Conservation (phyloP, 2,113 vertebrate genomes). For the Emydura subglobosa region DNA sequence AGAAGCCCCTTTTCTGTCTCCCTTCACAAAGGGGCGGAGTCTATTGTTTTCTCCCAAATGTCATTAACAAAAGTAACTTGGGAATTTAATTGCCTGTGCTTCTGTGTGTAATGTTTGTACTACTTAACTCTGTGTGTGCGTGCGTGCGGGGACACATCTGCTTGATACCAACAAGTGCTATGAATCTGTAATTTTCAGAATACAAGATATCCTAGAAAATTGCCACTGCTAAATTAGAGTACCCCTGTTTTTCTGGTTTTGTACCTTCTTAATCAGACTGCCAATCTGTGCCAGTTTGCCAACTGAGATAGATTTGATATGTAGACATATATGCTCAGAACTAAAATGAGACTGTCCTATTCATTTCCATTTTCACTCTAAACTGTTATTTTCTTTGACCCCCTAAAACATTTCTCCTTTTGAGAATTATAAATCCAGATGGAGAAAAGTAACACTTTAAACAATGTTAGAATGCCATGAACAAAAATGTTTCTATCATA, state of each 20-base stretch:
- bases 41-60: not conserved
- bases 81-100: not conserved
- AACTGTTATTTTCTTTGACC: not conserved
- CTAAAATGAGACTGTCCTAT: not conserved
- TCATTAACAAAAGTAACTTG: not conserved
- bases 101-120: not conserved
- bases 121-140: rapidly evolving
- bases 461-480: not conserved
- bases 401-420: not conserved
- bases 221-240: conserved; percentile 7
- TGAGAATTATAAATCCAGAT: not conserved
- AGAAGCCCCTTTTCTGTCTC: not conserved
- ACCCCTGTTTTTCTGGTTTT: not conserved
- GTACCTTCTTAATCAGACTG: not conserved
- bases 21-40: not conserved
- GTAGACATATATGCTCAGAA: not conserved
- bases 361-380: not conserved
- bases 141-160: not conserved
- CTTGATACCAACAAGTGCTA: too few species aligned
- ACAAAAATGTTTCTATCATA: not conserved
- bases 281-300: not conserved
- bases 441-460: not conserved
- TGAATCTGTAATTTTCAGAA: not conserved
- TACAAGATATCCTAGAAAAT: not conserved
- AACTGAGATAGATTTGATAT: not conserved